Evolutionary conservation across 64 coral and sea anemone species (phyloP).

Genomic region (Exaiptasia diaphana): DNA sequence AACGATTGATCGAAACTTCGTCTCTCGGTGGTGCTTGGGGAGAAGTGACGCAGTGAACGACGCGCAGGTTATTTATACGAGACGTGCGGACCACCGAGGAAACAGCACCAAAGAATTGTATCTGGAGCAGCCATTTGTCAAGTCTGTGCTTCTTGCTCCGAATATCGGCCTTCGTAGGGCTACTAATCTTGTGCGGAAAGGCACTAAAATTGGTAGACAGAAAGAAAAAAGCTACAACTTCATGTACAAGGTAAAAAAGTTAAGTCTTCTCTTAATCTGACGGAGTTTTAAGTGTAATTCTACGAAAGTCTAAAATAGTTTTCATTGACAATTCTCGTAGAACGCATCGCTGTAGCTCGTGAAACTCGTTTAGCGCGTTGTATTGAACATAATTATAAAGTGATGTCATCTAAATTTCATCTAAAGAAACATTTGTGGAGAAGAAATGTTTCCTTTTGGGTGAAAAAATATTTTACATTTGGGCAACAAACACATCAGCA

Average conservation of each 20-base stretch:
- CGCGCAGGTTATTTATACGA: conserved; percentile 94
- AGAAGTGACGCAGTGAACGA: conserved; percentile 87
- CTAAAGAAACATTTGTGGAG: background rate
- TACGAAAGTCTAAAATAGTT: conserved; percentile 75
- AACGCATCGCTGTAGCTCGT: conserved; percentile 44
- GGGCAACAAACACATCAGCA: conserved; percentile 97
- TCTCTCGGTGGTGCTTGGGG: conserved; percentile 90
- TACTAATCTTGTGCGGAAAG: conserved; percentile 2
- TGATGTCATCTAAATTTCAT: conserved; percentile 70
- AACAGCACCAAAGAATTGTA: conserved; percentile 61
- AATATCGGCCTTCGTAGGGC: conserved; percentile 33
- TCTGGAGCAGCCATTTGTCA: conserved; percentile 78
- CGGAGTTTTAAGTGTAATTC: conserved; percentile 24
- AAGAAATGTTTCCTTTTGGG: background rate
- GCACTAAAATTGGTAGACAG: conserved; percentile 1
- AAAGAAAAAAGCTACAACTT: conserved; percentile 44
- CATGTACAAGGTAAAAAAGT: conserved; percentile 39
- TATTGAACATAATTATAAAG: conserved; percentile 48
- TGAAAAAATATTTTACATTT: conserved; percentile 59
- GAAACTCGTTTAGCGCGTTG: background rate
- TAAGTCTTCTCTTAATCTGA: background rate
- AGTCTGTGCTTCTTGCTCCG: conserved; percentile 85
- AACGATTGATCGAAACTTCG: conserved; percentile 18
- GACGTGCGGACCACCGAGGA: conserved; percentile 86
- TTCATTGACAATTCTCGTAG: conserved; percentile 72